A percentile compares a stretch with the other conserved stretches of the same genome.
Evolutionary conservation across 1,140 invertebrate genomes (phyloP).

Genomic region (Orius laevigatus): DNA sequence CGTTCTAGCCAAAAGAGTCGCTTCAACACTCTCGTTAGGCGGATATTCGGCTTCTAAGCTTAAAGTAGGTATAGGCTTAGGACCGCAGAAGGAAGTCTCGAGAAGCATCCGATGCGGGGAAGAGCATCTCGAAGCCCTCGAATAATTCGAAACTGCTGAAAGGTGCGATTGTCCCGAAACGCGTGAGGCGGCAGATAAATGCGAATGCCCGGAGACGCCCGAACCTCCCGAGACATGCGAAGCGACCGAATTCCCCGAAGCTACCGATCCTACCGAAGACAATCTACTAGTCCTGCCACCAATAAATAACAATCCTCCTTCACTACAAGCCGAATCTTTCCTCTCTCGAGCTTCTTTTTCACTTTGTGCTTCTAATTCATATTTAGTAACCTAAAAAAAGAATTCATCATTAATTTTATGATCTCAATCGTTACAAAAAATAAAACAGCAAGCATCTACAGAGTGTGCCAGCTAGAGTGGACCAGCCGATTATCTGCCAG

Average conservation of each 20-base stretch:
- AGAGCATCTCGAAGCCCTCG: conserved; percentile 47
- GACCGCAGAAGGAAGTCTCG: conserved; percentile 77
- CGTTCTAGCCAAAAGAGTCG: conserved; percentile 39
- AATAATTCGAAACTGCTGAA: conserved; percentile 45
- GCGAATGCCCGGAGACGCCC: conserved; percentile 29
- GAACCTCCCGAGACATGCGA: conserved; percentile 18
- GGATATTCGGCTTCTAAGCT: conserved; percentile 34
- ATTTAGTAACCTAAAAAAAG: conserved; percentile 18
- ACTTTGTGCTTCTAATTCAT: conserved; percentile 21
- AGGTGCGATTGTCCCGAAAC: conserved; percentile 32
- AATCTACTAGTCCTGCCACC: conserved; percentile 64
- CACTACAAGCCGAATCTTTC: conserved; percentile 55
- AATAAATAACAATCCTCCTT: conserved; percentile 60
- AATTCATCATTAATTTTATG: background rate
- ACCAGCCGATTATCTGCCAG: too few species aligned
- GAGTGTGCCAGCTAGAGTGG: too few species aligned
- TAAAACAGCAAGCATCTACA: too few species aligned
- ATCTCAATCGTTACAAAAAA: too few species aligned
- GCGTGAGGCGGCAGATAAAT: conserved; percentile 23
- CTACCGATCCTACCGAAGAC: conserved; percentile 48
- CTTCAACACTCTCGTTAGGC: conserved; percentile 40
- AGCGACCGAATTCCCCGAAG: conserved; percentile 27
- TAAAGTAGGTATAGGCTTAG: conserved; percentile 37
- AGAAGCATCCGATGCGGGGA: conserved; percentile 75
- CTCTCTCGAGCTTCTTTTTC: conserved; percentile 27